phyloP scores from a whole-genome alignment of 1,140 invertebrate species.

The Sarcophaga peregrina region DNA sequence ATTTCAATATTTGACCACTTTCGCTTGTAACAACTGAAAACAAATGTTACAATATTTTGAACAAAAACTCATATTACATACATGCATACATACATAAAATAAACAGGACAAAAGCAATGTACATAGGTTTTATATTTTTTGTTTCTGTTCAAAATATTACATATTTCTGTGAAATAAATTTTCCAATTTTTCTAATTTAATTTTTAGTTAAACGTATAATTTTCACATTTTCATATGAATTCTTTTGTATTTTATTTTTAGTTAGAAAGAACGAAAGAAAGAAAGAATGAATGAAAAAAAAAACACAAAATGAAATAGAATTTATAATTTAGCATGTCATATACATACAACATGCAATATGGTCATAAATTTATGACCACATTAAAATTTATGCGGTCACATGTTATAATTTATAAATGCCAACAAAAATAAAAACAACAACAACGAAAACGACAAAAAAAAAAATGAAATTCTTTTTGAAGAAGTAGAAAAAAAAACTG shows the following conservation, averaged over 20 bases:
- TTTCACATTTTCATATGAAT: not conserved
- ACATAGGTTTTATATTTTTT: not conserved
- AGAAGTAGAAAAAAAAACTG: too few relatives aligned
- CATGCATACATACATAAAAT: not conserved
- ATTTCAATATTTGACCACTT: too few relatives aligned
- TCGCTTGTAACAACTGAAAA: too few relatives aligned
- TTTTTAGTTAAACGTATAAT: not conserved
- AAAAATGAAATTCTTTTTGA: too few relatives aligned
- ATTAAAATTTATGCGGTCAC: not conserved
- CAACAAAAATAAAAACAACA: too few relatives aligned
- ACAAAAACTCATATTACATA: not conserved
- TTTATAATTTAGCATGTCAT: not conserved
- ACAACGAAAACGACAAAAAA: too few relatives aligned
- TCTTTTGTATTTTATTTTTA: too few relatives aligned
- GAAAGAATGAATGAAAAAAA: too few relatives aligned
- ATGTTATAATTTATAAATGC: not conserved
- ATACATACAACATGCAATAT: constrained; percentile 1
- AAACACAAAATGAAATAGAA: not conserved
- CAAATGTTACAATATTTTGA: not conserved
- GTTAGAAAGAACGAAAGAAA: too few relatives aligned
- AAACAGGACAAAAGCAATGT: not conserved
- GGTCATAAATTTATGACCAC: constrained; percentile 2
- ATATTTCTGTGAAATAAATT: not conserved
- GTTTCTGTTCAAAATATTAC: not conserved
- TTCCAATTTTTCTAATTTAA: constrained; percentile 6